These are phyloP conservation scores for Macropodus opercularis DNA, from an alignment of 2,797 vertebrate genomes.

Conservation along the genomic window DNA sequence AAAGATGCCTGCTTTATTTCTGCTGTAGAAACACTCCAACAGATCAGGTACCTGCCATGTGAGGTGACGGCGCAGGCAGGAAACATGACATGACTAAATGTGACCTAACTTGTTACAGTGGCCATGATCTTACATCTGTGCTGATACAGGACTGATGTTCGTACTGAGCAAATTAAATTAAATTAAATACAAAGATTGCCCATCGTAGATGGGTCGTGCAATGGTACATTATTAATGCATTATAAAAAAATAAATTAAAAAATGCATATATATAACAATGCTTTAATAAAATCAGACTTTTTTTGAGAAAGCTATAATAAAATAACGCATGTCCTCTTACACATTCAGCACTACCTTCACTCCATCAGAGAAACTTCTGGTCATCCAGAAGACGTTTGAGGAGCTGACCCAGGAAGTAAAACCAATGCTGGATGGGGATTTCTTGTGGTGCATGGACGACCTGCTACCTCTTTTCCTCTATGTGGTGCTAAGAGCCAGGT, in stretches of 20 bases:
- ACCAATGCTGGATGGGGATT: slow-evolving; percentile 84
- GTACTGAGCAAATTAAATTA: too few species aligned
- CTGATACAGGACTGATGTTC: background rate
- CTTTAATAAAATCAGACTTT: too few species aligned
- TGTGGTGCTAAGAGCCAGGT: slow-evolving; percentile 96
- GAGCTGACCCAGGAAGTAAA: slow-evolving; percentile 93
- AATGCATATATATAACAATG: too few species aligned
- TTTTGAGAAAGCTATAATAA: too few species aligned
- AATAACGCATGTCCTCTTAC: background rate
- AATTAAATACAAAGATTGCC: too few species aligned
- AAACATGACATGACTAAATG: background rate
- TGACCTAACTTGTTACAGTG: background rate
- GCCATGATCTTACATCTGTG: too few species aligned
- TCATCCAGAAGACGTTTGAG: slow-evolving; percentile 96
- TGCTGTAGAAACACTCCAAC: slow-evolving; percentile 94
- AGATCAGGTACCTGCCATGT: slow-evolving; percentile 88
- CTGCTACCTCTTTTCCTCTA: slow-evolving; percentile 96
- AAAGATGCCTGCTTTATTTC: slow-evolving; percentile 93
- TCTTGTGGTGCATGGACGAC: slow-evolving; percentile 98
- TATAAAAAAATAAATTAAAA: too few species aligned
- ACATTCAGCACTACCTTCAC: slow-evolving; percentile 91
- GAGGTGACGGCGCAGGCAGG: background rate
- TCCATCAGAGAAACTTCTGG: slow-evolving; percentile 92
- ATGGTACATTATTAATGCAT: background rate
- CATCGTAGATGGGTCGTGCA: background rate